These are phyloP conservation scores for Glossophaga mutica DNA, from an alignment of 2,797 vertebrate genomes.

Conservation along the genomic window DNA sequence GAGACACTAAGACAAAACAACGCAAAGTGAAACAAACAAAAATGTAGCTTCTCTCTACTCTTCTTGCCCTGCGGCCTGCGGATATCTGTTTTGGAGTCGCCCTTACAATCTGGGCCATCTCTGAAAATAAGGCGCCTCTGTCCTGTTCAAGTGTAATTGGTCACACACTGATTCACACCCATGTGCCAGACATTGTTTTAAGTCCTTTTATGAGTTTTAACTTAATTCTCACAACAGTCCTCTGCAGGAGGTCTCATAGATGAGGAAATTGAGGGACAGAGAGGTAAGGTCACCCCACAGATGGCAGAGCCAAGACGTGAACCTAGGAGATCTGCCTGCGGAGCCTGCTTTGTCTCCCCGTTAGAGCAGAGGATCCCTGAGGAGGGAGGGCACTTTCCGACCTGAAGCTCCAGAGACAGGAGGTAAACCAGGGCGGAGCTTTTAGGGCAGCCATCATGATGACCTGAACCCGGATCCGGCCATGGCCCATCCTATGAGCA, in stretches of 20 bases:
- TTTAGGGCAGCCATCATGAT: background rate
- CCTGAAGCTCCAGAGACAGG: background rate
- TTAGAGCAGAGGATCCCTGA: fast-evolving
- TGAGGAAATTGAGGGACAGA: background rate
- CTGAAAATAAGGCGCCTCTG: background rate
- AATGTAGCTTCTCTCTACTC: background rate
- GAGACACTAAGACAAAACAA: background rate
- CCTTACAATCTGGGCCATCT: fast-evolving
- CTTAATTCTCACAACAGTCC: background rate
- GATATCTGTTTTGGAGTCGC: background rate
- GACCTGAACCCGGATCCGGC: background rate
- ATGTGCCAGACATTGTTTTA: background rate
- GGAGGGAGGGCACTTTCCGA: background rate
- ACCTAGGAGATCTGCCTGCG: too few relatives aligned
- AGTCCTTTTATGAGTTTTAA: background rate
- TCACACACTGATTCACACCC: background rate
- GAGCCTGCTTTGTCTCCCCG: fast-evolving
- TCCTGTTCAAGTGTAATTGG: background rate
- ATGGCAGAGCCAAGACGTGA: background rate
- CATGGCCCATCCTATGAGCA: background rate
- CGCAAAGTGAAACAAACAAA: too few relatives aligned
- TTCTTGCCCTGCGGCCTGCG: background rate
- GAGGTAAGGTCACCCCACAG: background rate
- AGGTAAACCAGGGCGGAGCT: background rate
- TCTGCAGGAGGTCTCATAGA: background rate